A percentile compares a stretch with the other conserved stretches of the same genome.
Conservation (phyloP, 2,113 vertebrate species). For the Corythornis vintsioides region DNA sequence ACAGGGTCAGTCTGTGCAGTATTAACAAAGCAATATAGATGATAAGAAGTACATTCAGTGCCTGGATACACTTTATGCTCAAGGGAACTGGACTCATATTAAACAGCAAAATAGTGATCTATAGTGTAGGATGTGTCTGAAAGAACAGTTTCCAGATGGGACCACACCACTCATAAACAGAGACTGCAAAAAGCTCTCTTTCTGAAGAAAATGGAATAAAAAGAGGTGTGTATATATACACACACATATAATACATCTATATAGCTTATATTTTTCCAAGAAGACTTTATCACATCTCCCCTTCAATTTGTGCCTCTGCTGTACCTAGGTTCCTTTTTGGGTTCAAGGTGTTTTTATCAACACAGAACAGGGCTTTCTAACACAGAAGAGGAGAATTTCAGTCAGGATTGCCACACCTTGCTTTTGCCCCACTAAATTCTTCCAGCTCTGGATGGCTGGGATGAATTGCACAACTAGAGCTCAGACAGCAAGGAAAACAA, state of each 20-base stretch:
- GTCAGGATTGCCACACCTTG: not conserved
- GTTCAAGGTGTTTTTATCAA: not conserved
- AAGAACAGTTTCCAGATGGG: conserved; percentile 76
- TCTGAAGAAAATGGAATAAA: not conserved
- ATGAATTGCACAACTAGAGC: not conserved
- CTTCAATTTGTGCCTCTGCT: not conserved
- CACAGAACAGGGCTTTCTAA: not conserved
- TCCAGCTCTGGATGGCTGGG: not conserved
- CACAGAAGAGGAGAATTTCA: not conserved
- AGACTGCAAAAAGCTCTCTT: not conserved
- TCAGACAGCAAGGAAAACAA: conserved; percentile 4
- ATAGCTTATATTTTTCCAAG: not conserved
- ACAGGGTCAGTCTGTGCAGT: conserved; percentile 38
- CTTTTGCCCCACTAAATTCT: not conserved
- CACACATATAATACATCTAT: not conserved
- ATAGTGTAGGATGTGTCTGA: conserved; percentile 40
- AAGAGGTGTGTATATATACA: not conserved
- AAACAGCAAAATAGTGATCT: conserved; percentile 69
- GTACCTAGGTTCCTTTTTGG: not conserved
- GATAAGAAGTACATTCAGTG: conserved; percentile 68
- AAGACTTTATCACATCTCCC: not conserved
- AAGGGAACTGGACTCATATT: conserved; percentile 48
- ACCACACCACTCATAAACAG: conserved; percentile 8
- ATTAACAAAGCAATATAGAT: conserved; percentile 69
- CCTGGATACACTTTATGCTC: conserved; percentile 40